These are phyloP conservation scores for Argyrosomus japonicus DNA, from an alignment of 2,113 vertebrate genomes.

Conservation along the genomic window DNA sequence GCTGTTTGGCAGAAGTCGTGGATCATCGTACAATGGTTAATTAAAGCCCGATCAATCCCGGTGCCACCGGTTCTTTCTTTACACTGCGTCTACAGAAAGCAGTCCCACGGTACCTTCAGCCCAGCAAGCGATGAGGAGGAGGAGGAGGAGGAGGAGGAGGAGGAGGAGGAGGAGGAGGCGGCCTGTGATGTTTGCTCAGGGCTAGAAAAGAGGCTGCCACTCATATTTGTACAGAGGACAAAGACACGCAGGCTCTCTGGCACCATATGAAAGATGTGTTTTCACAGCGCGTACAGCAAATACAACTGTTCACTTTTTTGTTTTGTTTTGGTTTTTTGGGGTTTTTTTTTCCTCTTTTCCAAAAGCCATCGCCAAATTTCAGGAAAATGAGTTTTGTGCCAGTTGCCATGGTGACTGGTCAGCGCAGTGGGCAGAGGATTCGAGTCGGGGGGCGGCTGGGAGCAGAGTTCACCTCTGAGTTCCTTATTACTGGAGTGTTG, in stretches of 20 bases:
- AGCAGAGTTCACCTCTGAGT: constrained; percentile 45
- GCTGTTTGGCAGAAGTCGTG: constrained; percentile 55
- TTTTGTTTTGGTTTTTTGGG: neutral
- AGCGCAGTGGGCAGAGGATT: constrained; percentile 25
- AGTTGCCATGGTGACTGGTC: constrained; percentile 62
- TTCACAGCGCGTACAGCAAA: constrained; percentile 59
- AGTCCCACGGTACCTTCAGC: constrained; percentile 50
- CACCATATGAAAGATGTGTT: constrained; percentile 68
- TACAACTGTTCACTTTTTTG: constrained; percentile 58
- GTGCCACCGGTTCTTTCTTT: constrained; percentile 54
- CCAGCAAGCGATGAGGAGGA: constrained; percentile 24
- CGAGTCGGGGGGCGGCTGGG: constrained; percentile 7
- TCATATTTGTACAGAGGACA: constrained; percentile 72
- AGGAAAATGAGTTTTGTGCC: constrained; percentile 47
- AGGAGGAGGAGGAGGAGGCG: constrained; percentile 35
- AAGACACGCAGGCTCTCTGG: constrained; percentile 64
- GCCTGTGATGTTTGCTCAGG: constrained; percentile 52
- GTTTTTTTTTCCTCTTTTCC: constrained; percentile 13
- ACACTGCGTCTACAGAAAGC: constrained; percentile 15
- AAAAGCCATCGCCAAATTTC: constrained; percentile 47
- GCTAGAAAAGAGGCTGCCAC: constrained; percentile 62
- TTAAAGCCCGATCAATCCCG: constrained; percentile 69
- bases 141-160: constrained; percentile 48
- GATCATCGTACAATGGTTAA: constrained; percentile 67
- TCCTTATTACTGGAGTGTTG: constrained; percentile 13